These are phyloP conservation scores for Lagothrix lagotricha DNA, from an alignment of 2,797 vertebrate species.

Conservation along the genomic window DNA sequence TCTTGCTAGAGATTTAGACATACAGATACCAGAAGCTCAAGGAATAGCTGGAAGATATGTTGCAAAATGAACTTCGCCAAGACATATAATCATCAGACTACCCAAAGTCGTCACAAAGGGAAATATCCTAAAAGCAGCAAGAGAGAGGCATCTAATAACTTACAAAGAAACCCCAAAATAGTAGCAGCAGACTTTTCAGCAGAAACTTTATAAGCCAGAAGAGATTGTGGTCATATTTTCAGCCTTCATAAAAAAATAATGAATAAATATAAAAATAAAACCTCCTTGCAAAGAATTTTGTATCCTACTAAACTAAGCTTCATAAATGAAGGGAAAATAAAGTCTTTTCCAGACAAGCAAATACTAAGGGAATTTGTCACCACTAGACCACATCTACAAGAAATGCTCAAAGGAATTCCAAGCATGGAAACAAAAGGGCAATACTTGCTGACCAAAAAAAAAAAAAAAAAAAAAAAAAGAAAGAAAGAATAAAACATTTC, in stretches of 20 bases:
- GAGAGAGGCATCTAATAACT: neutral
- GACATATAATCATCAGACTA: neutral
- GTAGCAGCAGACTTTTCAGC: neutral
- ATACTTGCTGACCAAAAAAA: neutral
- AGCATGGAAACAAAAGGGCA: neutral
- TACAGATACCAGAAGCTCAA: neutral
- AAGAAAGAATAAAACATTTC: neutral
- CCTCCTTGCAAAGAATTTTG: neutral
- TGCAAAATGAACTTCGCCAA: neutral
- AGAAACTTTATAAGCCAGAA: neutral
- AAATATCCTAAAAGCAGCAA: neutral
- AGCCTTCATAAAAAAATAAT: neutral
- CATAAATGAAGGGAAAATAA: neutral
- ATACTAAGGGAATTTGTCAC: neutral
- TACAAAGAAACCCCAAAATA: neutral
- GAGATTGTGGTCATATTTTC: neutral
- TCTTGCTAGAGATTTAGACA: neutral
- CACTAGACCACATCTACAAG: neutral
- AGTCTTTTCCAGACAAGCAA: neutral
- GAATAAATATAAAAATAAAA: neutral
- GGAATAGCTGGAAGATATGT: neutral
- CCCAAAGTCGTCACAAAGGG: neutral
- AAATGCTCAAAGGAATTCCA: neutral
- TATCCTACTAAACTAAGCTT: neutral
- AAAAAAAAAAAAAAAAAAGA: too few relatives aligned